A percentile compares a stretch with the other conserved stretches of the same genome.
These are phyloP conservation scores for Megathymus violae DNA, from an alignment of 1,140 invertebrate species.

Conservation along the genomic window DNA sequence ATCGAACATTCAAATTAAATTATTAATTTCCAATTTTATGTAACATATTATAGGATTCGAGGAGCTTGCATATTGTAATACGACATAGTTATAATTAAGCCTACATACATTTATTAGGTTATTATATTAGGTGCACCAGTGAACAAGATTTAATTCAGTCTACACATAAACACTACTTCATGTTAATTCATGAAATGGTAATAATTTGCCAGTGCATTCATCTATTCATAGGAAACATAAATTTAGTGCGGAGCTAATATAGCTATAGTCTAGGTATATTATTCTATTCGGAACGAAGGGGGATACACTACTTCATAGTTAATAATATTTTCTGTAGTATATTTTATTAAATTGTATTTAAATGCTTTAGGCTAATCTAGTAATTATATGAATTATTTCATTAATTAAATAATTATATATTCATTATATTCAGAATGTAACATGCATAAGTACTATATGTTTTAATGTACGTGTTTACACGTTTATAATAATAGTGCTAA, in stretches of 20 bases:
- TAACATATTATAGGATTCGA: conserved; percentile 9
- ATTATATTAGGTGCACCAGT: conserved; percentile 27
- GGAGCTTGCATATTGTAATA: conserved; percentile 13
- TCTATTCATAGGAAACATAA: conserved; percentile 26
- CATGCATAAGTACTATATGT: conserved; percentile 45
- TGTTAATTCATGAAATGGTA: conserved; percentile 16
- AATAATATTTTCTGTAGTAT: conserved; percentile 40
- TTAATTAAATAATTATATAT: conserved; percentile 46
- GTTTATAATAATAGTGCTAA: conserved; percentile 28
- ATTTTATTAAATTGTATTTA: conserved; percentile 42
- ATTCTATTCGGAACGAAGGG: conserved; percentile 29
- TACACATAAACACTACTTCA: conserved; percentile 19
- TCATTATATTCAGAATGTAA: conserved; percentile 40
- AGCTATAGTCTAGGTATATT: conserved; percentile 25
- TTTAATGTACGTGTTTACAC: conserved; percentile 26
- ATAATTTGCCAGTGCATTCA: conserved; percentile 25
- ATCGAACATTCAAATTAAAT: conserved; percentile 79
- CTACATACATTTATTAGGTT: conserved; percentile 17
- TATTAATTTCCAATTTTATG: conserved; percentile 14
- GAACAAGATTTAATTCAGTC: conserved; percentile 24
- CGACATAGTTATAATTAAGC: conserved; percentile 6
- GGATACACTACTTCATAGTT: conserved; percentile 41
- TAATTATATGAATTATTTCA: conserved; percentile 43
- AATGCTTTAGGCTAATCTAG: conserved; percentile 44
- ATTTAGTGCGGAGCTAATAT: conserved; percentile 29